Base-by-base conservation (phyloP, 2,888 invertebrate genomes). In the Hanleya hanleyi region DNA sequence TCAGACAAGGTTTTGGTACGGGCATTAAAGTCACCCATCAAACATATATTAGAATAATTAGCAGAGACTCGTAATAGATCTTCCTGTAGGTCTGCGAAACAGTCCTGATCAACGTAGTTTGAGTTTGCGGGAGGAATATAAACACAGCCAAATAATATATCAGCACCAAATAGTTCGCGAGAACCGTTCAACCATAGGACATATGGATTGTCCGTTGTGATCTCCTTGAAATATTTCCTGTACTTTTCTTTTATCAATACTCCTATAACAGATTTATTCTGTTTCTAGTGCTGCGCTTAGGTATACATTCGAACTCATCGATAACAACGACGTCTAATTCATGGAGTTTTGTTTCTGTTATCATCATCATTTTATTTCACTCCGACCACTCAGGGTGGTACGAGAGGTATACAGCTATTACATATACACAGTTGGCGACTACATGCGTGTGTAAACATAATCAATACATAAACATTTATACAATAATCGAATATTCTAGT, bases 11-110 rank as follows among this genome's bases (percentile, higher is more conserved):
- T 18, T 22, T 26, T 64, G 15, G 37, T n/a, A 35, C 64, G 32
- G 18, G 64, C 64, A 64, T 64, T 64, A 26, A 26, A 64, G 2
- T 64, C 64, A 3, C 64, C 64, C n/a, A 64, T 64, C 26, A 64
- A 32, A 36, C 64, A 64, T 18, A 64, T 33, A 12, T 64, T 33
- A 64, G 29, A 29, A 29, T 15, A 57, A 9, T 57, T 26, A 22
- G 22, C 22, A 29, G 57, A 4, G 15, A 57, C 5, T 57, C 57
- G 18, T 15, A 4, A 4, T 29, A 57, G 29, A 57, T 57, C 7
- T 15, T 57, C 1, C 12, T 57, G 26, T 15, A 57, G 1, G 26
- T 57, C 26, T 29, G 57, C 15, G 29, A 57, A 57, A 26, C 4
- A 29, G 9, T 57, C 32, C 15, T 26, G 12, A 26, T 29, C 9